Base-by-base conservation (phyloP, 2,888 invertebrate genomes). In the Tetrapedia diversipes region DNA sequence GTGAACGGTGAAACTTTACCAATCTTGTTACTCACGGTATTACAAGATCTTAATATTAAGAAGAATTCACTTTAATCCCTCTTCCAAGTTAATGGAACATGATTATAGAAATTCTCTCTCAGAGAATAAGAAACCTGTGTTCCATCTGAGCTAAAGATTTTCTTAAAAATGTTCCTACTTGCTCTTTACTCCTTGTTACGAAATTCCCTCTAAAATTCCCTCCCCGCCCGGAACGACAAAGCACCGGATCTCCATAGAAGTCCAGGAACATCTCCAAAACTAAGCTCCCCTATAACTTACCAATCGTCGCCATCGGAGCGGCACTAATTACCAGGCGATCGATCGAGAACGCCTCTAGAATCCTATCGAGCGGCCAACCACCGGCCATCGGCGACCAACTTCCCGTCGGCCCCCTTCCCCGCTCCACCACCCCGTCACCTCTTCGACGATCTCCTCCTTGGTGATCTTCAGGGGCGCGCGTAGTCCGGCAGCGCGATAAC, bases 271-370 rank as follows among this genome's bases (percentile, higher is more conserved):
- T 2, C 3, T 1, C 8, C 4, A 43, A 54, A 16, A 34, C 43
- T 34, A 19, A 22, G 22, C 22, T 32, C 29, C n/a, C 57, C n/a
- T 29, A 16, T 24, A 49, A 39, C 24, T 53, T 24, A 41, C 22
- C 22, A 64, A 41, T 64, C 29, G 19, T 51, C n/a, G 10, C 39
- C 51, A 51, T 51, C 39, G 41, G n/a, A 29, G 53, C 41, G 16
- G 51, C 51, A 51, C 39, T 65, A 54, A 65, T 65, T 54, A 43
- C 43, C 10, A 34, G 1, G n/a, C 41, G 24, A 54, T 65, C 43
- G 24, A 65, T 65, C 22, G 41, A 14, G 43, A 43, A 24, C 32
- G 14, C 22, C 19, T 54, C 32, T 29, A 32, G 54, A 53, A 54
- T 24, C 11, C 32, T 37, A 54, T 65, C 41, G 64, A 54, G 11